Evolutionary conservation across 2,797 vertebrate species (phyloP), one percentile per base, ranked within the genome.

Genomic region (Lagocephalus sceleratus): DNA sequence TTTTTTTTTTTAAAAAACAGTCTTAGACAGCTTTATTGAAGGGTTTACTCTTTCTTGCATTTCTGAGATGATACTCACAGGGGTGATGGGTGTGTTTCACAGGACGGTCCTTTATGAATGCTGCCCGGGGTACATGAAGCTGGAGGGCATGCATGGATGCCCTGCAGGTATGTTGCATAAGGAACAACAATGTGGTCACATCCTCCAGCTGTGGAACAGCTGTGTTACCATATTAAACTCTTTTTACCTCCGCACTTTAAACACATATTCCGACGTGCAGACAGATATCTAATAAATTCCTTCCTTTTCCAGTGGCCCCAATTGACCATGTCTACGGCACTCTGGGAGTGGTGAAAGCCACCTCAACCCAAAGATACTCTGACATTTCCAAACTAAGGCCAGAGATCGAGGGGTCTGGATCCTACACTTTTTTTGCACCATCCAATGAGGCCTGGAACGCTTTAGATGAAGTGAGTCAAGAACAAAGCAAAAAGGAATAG

Each of bases 91-190:
- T 76, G 51, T 73, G 40, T 25, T 68, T 60, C 63, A 45, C 78
- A 99, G 97, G 75, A 93, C 88, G 14, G 92, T 98, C 32, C 68
- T 97, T 20, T 99, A 99, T 52, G 97, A 99, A 82, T 99, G 97
- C 68, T 99, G 97, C 72, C 97, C 97, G 51, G 97, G 97, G 1
- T 99, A 99, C 71, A 97, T 94, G 92, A 94, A 87, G 79, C 78
- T 99, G 88, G 94, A 95, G 0, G 93, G 91, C 38, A 89, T 80
- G 23, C 87, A 52, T 50, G 97, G 97, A 56, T 99, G 97, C 72
- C 95, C 97, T 68, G 97, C 97, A 97, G 96, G 97, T 99, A 91
- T 15, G 35, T 16, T 55, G 7, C 52, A 6, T 58, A 51, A 44
- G 42, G 3, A 53, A 12, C 3, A 49, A 48, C 12, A 54, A 12